Base-by-base conservation (phyloP, 1,140 invertebrate species). In the Penaeus vannamei region DNA sequence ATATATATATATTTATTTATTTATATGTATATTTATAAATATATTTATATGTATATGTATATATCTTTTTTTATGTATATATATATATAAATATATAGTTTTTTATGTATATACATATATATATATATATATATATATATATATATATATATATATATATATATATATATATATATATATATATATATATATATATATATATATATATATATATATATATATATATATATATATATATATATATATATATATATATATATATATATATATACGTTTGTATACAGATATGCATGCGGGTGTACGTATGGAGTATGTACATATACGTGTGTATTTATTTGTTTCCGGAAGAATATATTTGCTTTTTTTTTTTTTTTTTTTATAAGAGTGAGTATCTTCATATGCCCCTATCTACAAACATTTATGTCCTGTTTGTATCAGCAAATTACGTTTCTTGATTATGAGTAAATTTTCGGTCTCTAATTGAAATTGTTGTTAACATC, bases 101-200 rank as follows among this genome's bases (percentile, higher is more conserved):
- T n/a, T 66, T 76, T 76, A 76, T 76, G 32, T 76, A 76, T 76
- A 76, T 76, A 76, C 32, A 76, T 29, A 76, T 72, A 72, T 72
- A 72, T 72, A n/a, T n/a, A 72, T 72, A 72, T 72, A 72, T 72
- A 72, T 72, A n/a, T 72, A 72, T 72, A 72, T 72, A 72, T 72
- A 72, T 72, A n/a, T 72, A 72, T 72, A 72, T 72, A 72, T 72
- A n/a, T 72, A 72, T 72, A 72, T 72, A 72, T 72, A 72, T 72
- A 72, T 72, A 72, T 26, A 72, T 72, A 72, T 72, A 72, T 72
- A n/a, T 72, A 72, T n/a, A 72, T 72, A 72, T 72, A 72, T 72
- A 72, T 72, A n/a, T 72, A 72, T 72, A 72, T 72, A 12, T 72
- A 72, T 72, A 72, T 72, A 72, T 72, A 72, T 72, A 72, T 72